Conservation (phyloP, 2,888 invertebrate genomes). For the Seira sanloemensis region DNA sequence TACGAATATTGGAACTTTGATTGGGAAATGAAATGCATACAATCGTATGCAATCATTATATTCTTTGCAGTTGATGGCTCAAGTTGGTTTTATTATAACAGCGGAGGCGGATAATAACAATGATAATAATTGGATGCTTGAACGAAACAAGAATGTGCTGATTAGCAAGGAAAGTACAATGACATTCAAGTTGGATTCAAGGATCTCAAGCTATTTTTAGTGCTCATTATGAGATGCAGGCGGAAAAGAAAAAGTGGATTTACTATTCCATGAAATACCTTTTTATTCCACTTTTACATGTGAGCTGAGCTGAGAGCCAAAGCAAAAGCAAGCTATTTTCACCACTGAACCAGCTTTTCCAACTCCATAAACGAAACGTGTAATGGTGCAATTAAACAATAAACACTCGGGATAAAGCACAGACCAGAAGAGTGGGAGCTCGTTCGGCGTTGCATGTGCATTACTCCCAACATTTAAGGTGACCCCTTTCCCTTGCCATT, state of each 20-base stretch:
- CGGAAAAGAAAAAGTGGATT: not conserved
- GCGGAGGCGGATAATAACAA: not conserved
- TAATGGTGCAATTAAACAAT: not conserved
- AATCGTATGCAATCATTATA: not conserved
- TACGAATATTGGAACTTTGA: constrained; percentile 15
- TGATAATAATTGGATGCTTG: not conserved
- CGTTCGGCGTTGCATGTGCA: not conserved
- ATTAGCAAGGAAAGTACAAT: not conserved
- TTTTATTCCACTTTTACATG: not conserved
- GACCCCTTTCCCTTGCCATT: constrained; percentile 7
- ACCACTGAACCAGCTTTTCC: not conserved
- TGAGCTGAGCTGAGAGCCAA: not conserved
- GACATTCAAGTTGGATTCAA: not conserved
- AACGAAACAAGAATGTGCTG: not conserved
- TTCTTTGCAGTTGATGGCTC: not conserved
- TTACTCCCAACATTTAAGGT: not conserved
- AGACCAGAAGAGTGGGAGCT: not conserved
- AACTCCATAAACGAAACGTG: not conserved
- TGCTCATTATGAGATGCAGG: not conserved
- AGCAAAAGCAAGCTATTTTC: not conserved
- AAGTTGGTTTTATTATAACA: not conserved
- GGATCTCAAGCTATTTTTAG: not conserved
- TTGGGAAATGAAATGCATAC: not conserved
- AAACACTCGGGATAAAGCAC: not conserved
- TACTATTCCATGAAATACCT: not conserved